phyloP scores from a whole-genome alignment of 2,797 vertebrate genomes.

The Mormyrus hasselquistii region DNA sequence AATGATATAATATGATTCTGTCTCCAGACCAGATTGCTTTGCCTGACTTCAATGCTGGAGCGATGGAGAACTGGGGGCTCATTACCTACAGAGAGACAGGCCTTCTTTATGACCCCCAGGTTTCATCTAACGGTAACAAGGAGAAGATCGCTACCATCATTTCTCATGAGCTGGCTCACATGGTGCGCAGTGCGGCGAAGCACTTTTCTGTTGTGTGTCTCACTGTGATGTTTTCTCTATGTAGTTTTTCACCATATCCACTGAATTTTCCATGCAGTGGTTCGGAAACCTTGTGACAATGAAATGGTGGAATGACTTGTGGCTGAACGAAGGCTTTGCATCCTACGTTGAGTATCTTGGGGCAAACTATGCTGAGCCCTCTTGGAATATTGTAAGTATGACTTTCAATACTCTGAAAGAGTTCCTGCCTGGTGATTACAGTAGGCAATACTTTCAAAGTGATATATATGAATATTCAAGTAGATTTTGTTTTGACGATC shows the following conservation, averaged over 20 bases:
- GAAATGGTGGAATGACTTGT: slow-evolving; percentile 91
- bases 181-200: slow-evolving; percentile 58
- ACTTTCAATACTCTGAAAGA: not conserved
- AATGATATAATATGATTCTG: not conserved
- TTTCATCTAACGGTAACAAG: slow-evolving; percentile 78
- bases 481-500: not conserved
- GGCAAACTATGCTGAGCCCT: slow-evolving; percentile 54
- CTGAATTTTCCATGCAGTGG: slow-evolving; percentile 67
- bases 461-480: not conserved
- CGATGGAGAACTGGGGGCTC: slow-evolving; percentile 98
- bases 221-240: not conserved
- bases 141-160: slow-evolving; percentile 73
- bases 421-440: not conserved
- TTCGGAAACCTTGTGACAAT: slow-evolving; percentile 92
- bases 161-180: slow-evolving; percentile 84
- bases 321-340: slow-evolving; percentile 94
- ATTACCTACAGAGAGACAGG: slow-evolving; percentile 85
- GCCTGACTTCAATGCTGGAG: slow-evolving; percentile 84
- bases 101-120: slow-evolving; percentile 54
- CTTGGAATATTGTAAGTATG: slow-evolving; percentile 72
- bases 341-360: slow-evolving; percentile 88
- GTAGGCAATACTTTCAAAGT: not conserved
- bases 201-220: not conserved
- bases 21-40: slow-evolving; percentile 79
- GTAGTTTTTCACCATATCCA: not conserved